A percentile compares a stretch with the other conserved stretches of the same genome.
Evolutionary conservation across 2,888 invertebrate species (phyloP).

Genomic region (Gortyna flavago): DNA sequence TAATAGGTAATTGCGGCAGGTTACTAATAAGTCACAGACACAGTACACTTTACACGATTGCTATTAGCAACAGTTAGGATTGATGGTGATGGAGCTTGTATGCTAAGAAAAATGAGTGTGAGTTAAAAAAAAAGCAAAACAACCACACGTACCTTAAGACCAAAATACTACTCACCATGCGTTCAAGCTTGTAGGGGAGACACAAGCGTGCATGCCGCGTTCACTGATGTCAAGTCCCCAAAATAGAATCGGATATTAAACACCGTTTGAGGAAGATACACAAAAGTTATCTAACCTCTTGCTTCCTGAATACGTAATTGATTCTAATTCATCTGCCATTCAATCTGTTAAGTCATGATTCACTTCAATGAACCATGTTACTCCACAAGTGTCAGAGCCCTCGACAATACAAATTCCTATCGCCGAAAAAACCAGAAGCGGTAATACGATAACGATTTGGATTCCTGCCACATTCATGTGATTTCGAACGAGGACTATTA

Average conservation of each 20-base stretch:
- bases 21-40: neutral
- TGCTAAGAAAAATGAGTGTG: neutral
- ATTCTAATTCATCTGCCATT: constrained; percentile 34
- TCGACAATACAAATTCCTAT: constrained; percentile 37
- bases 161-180: constrained; percentile 29
- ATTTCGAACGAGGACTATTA: constrained; percentile 52
- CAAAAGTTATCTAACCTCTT: constrained; percentile 46
- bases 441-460: constrained; percentile 51
- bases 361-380: constrained; percentile 56
- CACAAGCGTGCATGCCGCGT: neutral
- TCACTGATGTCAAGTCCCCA: constrained; percentile 28
- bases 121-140: constrained; percentile 3
- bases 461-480: constrained; percentile 57
- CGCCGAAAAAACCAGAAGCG: constrained; percentile 42
- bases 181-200: constrained; percentile 15
- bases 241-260: constrained; percentile 51
- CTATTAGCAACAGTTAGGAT: neutral
- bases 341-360: constrained; percentile 35
- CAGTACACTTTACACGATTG: neutral
- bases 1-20: neutral
- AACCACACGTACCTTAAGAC: constrained; percentile 8
- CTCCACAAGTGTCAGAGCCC: constrained; percentile 33
- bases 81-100: neutral
- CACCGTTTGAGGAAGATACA: constrained; percentile 31
- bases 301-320: constrained; percentile 23